Evolutionary conservation across 2,797 vertebrate genomes (phyloP), one percentile per base, ranked within the genome.

Genomic region (Hoplostethus mediterraneus): DNA sequence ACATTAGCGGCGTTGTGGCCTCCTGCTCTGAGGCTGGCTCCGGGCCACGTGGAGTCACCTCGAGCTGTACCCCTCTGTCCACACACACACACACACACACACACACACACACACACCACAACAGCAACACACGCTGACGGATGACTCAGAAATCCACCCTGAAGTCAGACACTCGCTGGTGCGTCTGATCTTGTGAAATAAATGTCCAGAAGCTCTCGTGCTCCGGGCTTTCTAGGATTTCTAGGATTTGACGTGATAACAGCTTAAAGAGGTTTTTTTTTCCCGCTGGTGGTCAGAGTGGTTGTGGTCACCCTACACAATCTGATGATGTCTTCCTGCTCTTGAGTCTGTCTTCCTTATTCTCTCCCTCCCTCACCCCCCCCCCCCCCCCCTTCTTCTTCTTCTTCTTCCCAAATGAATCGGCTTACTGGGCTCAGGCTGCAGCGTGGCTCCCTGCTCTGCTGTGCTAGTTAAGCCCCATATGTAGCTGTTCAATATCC

Each of bases 111-210:
- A 21, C 38, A 54, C 58, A 13, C 73, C 36, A 25, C 71, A 58
- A 28, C 57, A 53, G 63, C 59, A 38, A 38, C 71, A 71, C 64
- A 52, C 67, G 53, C 17, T 87, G 88, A 89, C 67, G 80, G 82
- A 85, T 86, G 85, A 72, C 71, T 84, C 71, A 42, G 58, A 76
- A 85, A 81, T 87, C 25, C 77, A 49, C 62, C 75, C 73, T 72
- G 74, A 87, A 79, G 81, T 16, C 51, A 75, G 67, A 77, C 73
- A 80, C 80, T 87, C 84, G 76, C 67, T 87, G 71, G 75, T 70
- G 66, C 75, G 75, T 63, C 80, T 71, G 67, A 84, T 75, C 67
- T 63, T 68, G 76, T 81, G 77, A 81, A 87, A 77, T 59, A 83
- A 63, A 82, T 69, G 67, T 58, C 3, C 36, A 14, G 10, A 28